A percentile compares a stretch with the other conserved stretches of the same genome.
phyloP scores from a whole-genome alignment of 2,888 invertebrate species.

The Erebia aethiops region DNA sequence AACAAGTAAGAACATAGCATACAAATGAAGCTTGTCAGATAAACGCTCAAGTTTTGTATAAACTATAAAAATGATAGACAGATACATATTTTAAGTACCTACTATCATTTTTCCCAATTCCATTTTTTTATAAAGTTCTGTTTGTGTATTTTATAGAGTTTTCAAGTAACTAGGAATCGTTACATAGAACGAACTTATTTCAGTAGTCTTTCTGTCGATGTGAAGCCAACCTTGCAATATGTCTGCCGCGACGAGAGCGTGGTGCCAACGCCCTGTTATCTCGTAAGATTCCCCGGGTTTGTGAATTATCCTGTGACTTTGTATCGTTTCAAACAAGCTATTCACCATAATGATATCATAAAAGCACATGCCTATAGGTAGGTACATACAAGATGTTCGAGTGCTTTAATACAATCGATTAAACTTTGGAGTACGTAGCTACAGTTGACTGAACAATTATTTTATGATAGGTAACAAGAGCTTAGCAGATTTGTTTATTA shows the following conservation, averaged over 20 bases:
- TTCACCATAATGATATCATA: neutral
- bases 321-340: neutral
- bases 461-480: no score
- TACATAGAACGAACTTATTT: neutral
- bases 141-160: no score
- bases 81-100: no score
- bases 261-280: constrained; percentile 41
- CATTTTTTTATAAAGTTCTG: no score
- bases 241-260: constrained; percentile 41
- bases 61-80: no score
- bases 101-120: no score
- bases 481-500: no score
- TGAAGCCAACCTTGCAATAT: constrained; percentile 39
- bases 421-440: neutral
- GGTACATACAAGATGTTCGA: neutral
- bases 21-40: no score
- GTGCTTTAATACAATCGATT: neutral
- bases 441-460: neutral
- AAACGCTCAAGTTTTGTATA: no score
- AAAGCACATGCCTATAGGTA: neutral
- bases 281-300: constrained; percentile 30
- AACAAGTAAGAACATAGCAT: neutral
- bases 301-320: constrained; percentile 20
- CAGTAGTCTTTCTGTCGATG: neutral
- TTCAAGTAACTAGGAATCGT: no score